A percentile compares a stretch with the other conserved stretches of the same genome.
Conservation (phyloP, 1,140 invertebrate genomes). For the Melitaea cinxia region DNA sequence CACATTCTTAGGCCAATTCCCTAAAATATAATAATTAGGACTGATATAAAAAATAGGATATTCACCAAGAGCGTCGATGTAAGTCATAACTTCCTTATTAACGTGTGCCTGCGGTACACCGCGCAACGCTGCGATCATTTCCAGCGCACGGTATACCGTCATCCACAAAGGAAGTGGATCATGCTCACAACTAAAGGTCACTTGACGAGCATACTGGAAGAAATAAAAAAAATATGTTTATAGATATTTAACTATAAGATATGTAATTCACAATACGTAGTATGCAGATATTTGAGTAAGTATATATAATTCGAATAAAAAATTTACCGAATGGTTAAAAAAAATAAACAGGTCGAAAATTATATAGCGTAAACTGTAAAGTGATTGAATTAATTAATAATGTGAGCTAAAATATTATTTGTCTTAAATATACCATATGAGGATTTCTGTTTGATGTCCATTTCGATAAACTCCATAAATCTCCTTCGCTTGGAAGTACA, state of each 20-base stretch:
- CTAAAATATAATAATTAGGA: too few relatives aligned
- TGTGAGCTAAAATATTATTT: too few relatives aligned
- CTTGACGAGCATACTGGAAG: conserved; percentile 54
- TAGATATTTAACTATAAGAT: too few relatives aligned
- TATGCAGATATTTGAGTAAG: too few relatives aligned
- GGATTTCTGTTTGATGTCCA: conserved; percentile 46
- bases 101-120: conserved; percentile 50
- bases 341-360: too few relatives aligned
- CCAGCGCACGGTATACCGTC: conserved; percentile 54
- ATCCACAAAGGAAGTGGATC: conserved; percentile 58
- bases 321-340: too few relatives aligned
- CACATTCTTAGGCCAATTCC: too few relatives aligned
- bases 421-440: conserved; percentile 46
- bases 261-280: too few relatives aligned
- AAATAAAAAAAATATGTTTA: not conserved
- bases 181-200: conserved; percentile 46
- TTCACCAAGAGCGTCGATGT: conserved; percentile 59
- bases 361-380: too few relatives aligned
- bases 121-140: conserved; percentile 53
- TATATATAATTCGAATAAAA: too few relatives aligned
- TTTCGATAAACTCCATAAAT: conserved; percentile 53
- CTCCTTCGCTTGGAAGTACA: conserved; percentile 44
- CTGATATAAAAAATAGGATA: too few relatives aligned
- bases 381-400: too few relatives aligned
- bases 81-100: conserved; percentile 43